A percentile compares a stretch with the other conserved stretches of the same genome.
phyloP scores from a whole-genome alignment of 2,888 invertebrate genomes.

The Odontomyia ornata region DNA sequence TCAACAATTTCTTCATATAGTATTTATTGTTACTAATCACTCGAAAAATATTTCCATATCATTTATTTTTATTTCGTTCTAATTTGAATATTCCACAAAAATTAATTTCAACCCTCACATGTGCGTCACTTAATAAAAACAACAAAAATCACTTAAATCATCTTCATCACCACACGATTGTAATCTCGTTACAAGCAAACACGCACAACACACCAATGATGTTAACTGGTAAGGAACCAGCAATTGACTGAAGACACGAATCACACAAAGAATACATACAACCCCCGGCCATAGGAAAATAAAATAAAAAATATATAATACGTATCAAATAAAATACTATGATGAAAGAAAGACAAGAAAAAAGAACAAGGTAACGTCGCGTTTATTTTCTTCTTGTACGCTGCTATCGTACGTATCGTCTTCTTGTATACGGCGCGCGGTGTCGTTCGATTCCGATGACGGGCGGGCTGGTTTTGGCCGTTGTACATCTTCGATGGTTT shows the following conservation, averaged over 20 bases:
- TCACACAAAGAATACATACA: conserved; percentile 62
- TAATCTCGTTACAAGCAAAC: conserved; percentile 8
- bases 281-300: conserved; percentile 54
- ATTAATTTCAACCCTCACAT: neutral
- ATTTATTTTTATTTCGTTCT: neutral
- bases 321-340: conserved; percentile 30
- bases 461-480: conserved; percentile 38
- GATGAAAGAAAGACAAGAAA: conserved; percentile 4
- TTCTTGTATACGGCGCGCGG: conserved; percentile 7
- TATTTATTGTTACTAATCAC: too few species aligned
- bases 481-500: conserved; percentile 39
- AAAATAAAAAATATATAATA: neutral
- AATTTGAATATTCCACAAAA: neutral
- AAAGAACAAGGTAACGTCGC: conserved; percentile 29
- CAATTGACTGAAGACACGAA: conserved; percentile 64
- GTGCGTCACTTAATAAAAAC: neutral
- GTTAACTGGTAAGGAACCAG: conserved; percentile 65
- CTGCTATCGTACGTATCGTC: neutral
- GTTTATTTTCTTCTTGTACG: conserved; percentile 22
- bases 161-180: conserved; percentile 6
- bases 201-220: conserved; percentile 56
- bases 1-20: too few species aligned
- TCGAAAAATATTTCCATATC: too few species aligned
- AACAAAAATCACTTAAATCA: too few species aligned
- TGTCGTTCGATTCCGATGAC: conserved; percentile 37